Conservation (phyloP, 2,797 vertebrate species). For the Diceros bicornis region DNA sequence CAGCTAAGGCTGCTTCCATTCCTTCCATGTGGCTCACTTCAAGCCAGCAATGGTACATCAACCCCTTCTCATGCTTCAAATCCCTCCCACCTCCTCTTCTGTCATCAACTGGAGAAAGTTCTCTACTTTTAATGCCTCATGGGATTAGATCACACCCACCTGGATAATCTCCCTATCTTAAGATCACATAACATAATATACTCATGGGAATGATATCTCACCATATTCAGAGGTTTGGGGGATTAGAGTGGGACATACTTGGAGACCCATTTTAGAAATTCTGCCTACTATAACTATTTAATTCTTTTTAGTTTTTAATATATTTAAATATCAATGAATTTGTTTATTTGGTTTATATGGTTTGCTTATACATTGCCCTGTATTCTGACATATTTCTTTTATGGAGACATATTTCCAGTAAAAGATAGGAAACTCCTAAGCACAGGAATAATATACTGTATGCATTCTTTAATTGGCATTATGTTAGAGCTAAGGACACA, state of each 20-base stretch:
- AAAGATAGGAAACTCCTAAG: not conserved
- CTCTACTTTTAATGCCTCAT: not conserved
- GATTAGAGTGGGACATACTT: not conserved
- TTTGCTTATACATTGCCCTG: not conserved
- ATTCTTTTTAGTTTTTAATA: not conserved
- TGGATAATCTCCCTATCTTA: not conserved
- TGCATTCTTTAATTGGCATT: not conserved
- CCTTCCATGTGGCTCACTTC: not conserved
- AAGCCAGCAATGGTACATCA: not conserved
- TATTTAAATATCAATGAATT: not conserved
- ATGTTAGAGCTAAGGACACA: not conserved
- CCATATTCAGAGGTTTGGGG: not conserved
- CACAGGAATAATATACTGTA: not conserved
- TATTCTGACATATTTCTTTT: constrained; percentile 2
- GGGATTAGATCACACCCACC: not conserved
- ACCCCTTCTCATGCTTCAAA: not conserved
- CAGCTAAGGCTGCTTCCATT: not conserved
- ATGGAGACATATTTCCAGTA: not conserved
- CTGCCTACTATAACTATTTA: not conserved
- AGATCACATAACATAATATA: not conserved
- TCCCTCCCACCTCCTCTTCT: not conserved
- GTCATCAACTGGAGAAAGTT: not conserved
- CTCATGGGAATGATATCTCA: not conserved
- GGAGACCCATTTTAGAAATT: not conserved
- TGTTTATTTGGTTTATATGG: not conserved